Base-by-base conservation (phyloP, 2,888 invertebrate species). In the Tachina fera region DNA sequence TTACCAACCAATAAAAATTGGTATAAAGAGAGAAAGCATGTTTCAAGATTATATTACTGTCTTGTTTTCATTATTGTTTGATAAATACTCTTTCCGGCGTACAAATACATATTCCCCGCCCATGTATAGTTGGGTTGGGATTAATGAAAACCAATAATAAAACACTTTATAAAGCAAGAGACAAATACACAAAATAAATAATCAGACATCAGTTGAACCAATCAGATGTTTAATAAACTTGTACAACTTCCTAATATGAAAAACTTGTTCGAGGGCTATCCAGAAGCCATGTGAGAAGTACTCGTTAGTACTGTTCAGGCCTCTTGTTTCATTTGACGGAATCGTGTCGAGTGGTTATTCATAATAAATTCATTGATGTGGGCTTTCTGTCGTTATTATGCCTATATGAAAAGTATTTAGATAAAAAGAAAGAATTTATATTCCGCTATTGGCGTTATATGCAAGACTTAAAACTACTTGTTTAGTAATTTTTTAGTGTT, bases 271-370 rank as follows among this genome's bases (percentile, higher is more conserved):
- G 93, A 93, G 93, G 92, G 92, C 93, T 92, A 92, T 93, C 92
- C 93, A 93, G 92, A 93, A 92, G 92, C 92, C 92, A 93, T 93
- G 92, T 92, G 92, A 93, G 92, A 92, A 93, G 92, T 90, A 93
- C 93, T 93, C 93, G 92, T 92, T 92, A 93, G 93, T 93, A 92
- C 92, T 92, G 92, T 93, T 92, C 92, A 93, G 92, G 92, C 93
- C 93, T 93, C 93, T 93, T 93, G 93, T 93, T 93, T 92, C 92
- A 93, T 93, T 93, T 93, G 93, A 93, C 92, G 93, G 93, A 93
- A 92, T 93, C 93, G 92, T 93, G 93, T 93, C 93, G 93, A 93
- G 93, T 93, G 93, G 93, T 92, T 93, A 92, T 93, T 92, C 92
- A 92, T 92, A 92, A 92, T 92, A 92, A 92, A 92, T 92, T 92